Evolutionary conservation across 2,797 vertebrate genomes (phyloP).

Genomic region (Coluber constrictor): DNA sequence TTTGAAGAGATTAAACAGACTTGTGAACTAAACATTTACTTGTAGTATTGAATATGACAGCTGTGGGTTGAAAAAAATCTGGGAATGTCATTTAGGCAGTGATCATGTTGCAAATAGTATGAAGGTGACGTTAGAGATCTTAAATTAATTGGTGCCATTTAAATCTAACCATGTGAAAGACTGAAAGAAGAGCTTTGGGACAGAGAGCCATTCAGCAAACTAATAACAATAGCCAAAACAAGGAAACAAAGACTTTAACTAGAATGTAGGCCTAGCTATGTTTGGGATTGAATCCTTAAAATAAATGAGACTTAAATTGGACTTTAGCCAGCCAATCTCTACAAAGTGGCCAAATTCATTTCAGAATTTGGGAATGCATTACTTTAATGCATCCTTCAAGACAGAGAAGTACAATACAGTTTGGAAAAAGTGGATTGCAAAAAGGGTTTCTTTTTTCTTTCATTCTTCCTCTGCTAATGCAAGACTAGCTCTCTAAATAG

Average conservation of each 20-base stretch:
- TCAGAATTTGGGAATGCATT: not conserved
- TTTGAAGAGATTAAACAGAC: conserved; percentile 34
- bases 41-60: conserved; percentile 16
- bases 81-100: not conserved
- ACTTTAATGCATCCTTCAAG: not conserved
- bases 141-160: not conserved
- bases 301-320: not conserved
- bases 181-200: not conserved
- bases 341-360: not conserved
- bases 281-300: not conserved
- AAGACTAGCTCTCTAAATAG: not conserved
- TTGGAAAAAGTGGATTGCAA: not conserved
- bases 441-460: not conserved
- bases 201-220: not conserved
- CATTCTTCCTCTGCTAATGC: not conserved
- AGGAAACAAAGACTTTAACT: not conserved
- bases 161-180: not conserved
- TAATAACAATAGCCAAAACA: not conserved
- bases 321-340: not conserved
- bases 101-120: not conserved
- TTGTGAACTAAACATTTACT: conserved; percentile 31
- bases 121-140: not conserved
- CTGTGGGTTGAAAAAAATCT: conserved; percentile 1
- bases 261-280: not conserved
- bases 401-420: not conserved